A percentile compares a stretch with the other conserved stretches of the same genome.
Conservation (phyloP, 64 coral and sea anemone genomes). For the Montipora foliosa region DNA sequence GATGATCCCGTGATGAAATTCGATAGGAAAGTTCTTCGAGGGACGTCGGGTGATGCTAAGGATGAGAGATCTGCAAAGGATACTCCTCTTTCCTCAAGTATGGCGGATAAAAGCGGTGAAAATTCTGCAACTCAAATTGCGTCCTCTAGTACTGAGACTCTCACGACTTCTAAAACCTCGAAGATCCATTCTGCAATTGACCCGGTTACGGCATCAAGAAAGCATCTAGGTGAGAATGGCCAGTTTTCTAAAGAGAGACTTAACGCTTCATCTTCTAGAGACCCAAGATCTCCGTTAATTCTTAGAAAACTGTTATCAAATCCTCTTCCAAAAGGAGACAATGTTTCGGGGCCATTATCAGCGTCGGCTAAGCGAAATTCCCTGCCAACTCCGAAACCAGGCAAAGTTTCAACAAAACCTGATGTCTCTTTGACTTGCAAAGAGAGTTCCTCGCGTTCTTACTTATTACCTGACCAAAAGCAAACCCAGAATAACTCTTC, state of each 20-base stretch:
- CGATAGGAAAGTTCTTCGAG: slow-evolving; percentile 30
- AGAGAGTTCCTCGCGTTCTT: neutral
- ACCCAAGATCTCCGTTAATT: neutral
- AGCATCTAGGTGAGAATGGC: neutral
- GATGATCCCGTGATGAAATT: neutral
- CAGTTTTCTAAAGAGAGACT: neutral
- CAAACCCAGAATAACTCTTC: neutral
- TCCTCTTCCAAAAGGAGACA: neutral
- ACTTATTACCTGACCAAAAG: slow-evolving; percentile 2
- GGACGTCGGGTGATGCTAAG: slow-evolving; percentile 3
- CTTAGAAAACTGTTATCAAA: slow-evolving; percentile 2
- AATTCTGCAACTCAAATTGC: neutral
- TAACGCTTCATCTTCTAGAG: neutral
- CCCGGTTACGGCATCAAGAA: neutral
- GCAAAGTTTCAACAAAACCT: neutral
- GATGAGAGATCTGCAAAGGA: neutral
- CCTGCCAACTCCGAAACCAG: neutral
- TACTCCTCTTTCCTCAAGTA: neutral
- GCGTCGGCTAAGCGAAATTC: slow-evolving; percentile 10
- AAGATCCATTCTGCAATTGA: neutral
- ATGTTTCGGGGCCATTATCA: neutral
- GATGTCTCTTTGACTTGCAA: neutral
- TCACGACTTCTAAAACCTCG: neutral
- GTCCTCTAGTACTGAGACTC: neutral
- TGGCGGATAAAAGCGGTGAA: neutral